Evolutionary conservation across 2,888 invertebrate genomes (phyloP).

Genomic region (Orchesellides sinensis): DNA sequence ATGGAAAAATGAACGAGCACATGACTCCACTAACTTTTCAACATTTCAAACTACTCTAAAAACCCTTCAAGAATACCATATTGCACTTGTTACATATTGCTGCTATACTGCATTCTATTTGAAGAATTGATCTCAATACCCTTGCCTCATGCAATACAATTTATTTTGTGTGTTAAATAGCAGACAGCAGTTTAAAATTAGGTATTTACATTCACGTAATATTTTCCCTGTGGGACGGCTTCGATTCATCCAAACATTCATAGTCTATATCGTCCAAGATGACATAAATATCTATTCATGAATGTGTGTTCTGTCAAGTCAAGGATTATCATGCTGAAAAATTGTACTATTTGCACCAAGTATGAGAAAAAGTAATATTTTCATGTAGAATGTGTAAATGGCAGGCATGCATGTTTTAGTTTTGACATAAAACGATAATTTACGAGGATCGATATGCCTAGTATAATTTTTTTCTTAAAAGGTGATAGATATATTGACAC

Average conservation of each 20-base stretch:
- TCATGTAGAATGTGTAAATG: too few species aligned
- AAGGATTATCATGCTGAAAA: too few species aligned
- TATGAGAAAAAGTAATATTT: too few species aligned
- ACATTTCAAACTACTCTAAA: neutral
- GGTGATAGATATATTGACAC: too few species aligned
- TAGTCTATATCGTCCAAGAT: too few species aligned
- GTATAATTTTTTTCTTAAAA: too few species aligned
- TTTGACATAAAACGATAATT: too few species aligned
- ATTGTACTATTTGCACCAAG: too few species aligned
- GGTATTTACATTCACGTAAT: constrained; percentile 41
- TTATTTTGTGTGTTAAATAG: neutral
- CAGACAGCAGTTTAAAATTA: neutral
- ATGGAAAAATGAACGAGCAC: constrained; percentile 9
- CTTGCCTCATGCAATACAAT: neutral
- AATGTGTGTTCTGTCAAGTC: too few species aligned
- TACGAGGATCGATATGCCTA: too few species aligned
- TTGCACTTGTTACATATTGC: neutral
- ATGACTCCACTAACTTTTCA: constrained; percentile 20
- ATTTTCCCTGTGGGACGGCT: constrained; percentile 37
- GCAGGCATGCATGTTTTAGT: too few species aligned
- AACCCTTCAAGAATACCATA: neutral
- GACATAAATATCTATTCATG: too few species aligned
- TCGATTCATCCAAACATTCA: neutral
- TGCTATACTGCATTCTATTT: neutral
- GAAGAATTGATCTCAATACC: neutral